Evolutionary conservation across 2,797 vertebrate species (phyloP), one percentile per base, ranked within the genome.

Genomic region (Hoplostethus atlanticus): DNA sequence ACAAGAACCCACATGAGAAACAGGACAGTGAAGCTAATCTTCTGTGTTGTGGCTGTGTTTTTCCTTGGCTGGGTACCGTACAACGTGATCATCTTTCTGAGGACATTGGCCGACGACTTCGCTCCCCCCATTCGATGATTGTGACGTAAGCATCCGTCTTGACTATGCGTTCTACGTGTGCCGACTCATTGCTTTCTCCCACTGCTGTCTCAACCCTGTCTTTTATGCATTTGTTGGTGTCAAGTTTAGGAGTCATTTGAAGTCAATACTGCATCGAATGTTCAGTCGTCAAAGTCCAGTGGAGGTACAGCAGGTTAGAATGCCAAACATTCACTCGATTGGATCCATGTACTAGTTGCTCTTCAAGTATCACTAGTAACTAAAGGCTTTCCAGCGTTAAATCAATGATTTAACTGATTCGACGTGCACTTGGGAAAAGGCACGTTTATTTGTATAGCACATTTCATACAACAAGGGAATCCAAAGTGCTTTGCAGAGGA

Each of bases 61-160:
- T 97, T 97, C 73, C 34, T 98, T 1, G 96, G 97, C 57, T 99
- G 97, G 97, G 94, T 95, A 51, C 98, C 97, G 3, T 98, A 97
- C 80, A 98, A 98, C 40, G 81, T 97, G 28, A 52, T 95, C 11
- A 93, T 96, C 56, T 95, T 98, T 71, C 75, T 98, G 31, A 84
- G 62, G 44, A 76, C 91, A 2, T 82, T 97, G 50, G 48, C 78
- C 8, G 0, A 91, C 68, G 3, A 78, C 16, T 6, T 69, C n/a
- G 8, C 2, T 86, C 0, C 0, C 38, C 0, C 68, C 64, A 1
- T 90, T 91, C 17, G 0, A 54, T 0, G 17, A 25, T 0, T 99
- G 98, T 38, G 0, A 83, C 0, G 2, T 80, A 5, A 80, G 17
- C 3, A 91, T 67, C 21, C 71, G 67, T 0, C 50, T 95, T 0